Conservation (phyloP, 2,888 invertebrate genomes). For the Watsonalla binaria region DNA sequence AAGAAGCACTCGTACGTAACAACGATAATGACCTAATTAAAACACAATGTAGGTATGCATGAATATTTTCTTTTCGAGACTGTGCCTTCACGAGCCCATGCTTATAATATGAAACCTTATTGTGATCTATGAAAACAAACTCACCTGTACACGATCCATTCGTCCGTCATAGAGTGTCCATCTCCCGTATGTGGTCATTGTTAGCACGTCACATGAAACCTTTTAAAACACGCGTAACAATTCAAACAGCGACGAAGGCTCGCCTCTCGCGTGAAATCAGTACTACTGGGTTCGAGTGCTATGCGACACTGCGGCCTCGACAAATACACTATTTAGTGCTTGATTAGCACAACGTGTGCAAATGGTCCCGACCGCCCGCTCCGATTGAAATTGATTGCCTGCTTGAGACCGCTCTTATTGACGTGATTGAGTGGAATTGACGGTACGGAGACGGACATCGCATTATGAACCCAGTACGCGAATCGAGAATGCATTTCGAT, state of each 20-base stretch:
- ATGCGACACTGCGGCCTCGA: constrained; percentile 50
- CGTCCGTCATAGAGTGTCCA: constrained; percentile 62
- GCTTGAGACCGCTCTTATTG: constrained; percentile 56
- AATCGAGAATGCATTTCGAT: constrained; percentile 23
- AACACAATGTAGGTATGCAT: not conserved
- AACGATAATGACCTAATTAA: no score
- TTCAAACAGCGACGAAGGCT: constrained; percentile 23
- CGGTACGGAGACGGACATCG: constrained; percentile 62
- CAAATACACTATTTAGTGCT: constrained; percentile 69
- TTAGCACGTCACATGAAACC: constrained; percentile 2
- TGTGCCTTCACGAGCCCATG: no score
- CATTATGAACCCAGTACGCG: constrained; percentile 34
- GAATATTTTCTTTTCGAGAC: no score
- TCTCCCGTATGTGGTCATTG: constrained; percentile 56
- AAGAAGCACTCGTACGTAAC: no score
- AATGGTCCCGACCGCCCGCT: constrained; percentile 44
- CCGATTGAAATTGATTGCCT: constrained; percentile 69
- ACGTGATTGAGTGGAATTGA: constrained; percentile 65
- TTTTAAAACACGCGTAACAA: constrained; percentile 1
- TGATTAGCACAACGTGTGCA: constrained; percentile 74
- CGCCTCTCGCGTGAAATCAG: constrained; percentile 34
- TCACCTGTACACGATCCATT: constrained; percentile 61
- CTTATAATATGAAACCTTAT: no score
- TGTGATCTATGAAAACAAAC: constrained; percentile 7
- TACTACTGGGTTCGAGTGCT: constrained; percentile 32